phyloP scores from a whole-genome alignment of 1,140 invertebrate genomes.

The Musca vetustissima region DNA sequence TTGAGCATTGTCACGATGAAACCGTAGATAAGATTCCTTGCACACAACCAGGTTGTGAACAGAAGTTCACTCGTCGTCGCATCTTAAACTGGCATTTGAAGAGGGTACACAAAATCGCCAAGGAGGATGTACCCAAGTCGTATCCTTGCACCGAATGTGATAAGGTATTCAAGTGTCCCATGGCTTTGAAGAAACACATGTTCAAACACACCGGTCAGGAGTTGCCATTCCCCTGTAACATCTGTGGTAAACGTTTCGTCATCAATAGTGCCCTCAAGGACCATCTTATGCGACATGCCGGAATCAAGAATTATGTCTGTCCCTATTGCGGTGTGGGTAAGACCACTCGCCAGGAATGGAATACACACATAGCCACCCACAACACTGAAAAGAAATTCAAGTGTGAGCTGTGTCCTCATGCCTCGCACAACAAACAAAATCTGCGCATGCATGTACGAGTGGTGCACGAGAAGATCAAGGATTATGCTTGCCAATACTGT shows the following conservation, averaged over 20 bases:
- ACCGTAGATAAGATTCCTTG: constrained; percentile 44
- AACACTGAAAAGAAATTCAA: constrained; percentile 53
- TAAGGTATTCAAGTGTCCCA: constrained; percentile 49
- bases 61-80: constrained; percentile 47
- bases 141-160: constrained; percentile 50
- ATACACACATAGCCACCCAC: constrained; percentile 50
- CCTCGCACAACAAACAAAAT: constrained; percentile 50
- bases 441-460: constrained; percentile 50
- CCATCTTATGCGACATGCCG: constrained; percentile 51
- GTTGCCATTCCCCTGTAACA: constrained; percentile 61
- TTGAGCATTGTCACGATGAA: constrained; percentile 48
- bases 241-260: constrained; percentile 57
- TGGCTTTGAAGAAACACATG: constrained; percentile 58
- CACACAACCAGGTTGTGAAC: constrained; percentile 44
- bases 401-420: constrained; percentile 49
- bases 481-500: constrained; percentile 51
- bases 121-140: constrained; percentile 45
- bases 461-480: constrained; percentile 53
- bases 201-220: constrained; percentile 61
- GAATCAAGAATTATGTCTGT: constrained; percentile 53
- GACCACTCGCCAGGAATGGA: constrained; percentile 51
- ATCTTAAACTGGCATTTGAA: constrained; percentile 51
- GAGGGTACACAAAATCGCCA: constrained; percentile 47
- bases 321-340: constrained; percentile 52
- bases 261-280: constrained; percentile 50